These are phyloP conservation scores for Tanypteryx hageni DNA, from an alignment of 2,888 invertebrate genomes.

Conservation along the genomic window DNA sequence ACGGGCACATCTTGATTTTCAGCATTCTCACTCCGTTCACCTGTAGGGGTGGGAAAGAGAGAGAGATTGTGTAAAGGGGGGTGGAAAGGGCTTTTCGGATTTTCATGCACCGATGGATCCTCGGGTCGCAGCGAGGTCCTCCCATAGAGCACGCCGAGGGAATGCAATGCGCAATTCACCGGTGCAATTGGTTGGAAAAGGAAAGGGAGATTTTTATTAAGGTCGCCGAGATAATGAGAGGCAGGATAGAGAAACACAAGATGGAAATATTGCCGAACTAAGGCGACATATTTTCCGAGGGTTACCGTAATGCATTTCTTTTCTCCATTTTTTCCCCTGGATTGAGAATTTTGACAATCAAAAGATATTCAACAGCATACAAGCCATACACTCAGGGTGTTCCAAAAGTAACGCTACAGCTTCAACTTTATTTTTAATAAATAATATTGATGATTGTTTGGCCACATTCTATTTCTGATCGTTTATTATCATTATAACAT, in stretches of 20 bases:
- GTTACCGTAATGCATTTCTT: neutral
- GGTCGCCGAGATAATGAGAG: neutral
- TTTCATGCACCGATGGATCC: neutral
- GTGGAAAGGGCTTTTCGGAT: neutral
- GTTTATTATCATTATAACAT: no score
- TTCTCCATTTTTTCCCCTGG: no score
- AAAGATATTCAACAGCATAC: no score
- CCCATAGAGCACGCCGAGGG: neutral
- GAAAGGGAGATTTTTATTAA: neutral
- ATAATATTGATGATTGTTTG: no score
- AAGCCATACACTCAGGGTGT: no score
- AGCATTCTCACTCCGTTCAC: neutral
- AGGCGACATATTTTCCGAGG: neutral
- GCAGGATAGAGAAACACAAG: neutral
- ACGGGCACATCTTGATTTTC: neutral
- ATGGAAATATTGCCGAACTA: neutral
- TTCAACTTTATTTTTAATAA: no score
- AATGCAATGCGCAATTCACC: neutral
- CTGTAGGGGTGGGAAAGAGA: neutral
- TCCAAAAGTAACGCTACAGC: no score
- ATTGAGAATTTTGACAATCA: no score
- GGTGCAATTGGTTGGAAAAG: neutral
- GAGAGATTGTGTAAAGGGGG: no score
- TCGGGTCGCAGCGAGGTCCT: neutral
- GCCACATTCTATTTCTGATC: no score